Conservation (phyloP, 2,888 invertebrate species). For the Himalopsyche kuldschensis region DNA sequence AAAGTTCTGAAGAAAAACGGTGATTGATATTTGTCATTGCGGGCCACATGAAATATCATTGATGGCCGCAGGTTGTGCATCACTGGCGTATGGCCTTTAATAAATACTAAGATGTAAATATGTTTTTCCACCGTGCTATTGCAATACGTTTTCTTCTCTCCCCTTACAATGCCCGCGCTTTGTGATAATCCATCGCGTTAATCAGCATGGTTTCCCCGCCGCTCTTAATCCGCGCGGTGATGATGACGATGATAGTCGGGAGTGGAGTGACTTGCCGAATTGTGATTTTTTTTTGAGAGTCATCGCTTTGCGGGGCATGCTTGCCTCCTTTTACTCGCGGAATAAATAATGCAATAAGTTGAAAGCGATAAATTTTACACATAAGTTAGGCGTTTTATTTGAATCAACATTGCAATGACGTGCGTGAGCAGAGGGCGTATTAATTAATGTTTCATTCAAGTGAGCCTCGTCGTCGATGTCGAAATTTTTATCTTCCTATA, state of each 20-base stretch:
- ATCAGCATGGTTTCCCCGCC: background rate
- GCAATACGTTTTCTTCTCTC: too few relatives aligned
- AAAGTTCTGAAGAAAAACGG: too few relatives aligned
- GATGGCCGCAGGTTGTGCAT: too few relatives aligned
- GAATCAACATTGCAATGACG: background rate
- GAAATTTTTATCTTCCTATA: too few relatives aligned
- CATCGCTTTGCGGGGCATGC: background rate
- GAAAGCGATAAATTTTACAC: background rate
- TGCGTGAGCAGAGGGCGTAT: background rate
- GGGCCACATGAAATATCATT: too few relatives aligned
- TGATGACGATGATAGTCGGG: background rate
- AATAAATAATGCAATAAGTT: background rate
- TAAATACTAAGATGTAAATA: too few relatives aligned
- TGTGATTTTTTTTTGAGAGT: background rate
- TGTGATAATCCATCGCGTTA: background rate
- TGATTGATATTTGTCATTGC: too few relatives aligned
- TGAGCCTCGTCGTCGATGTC: too few relatives aligned
- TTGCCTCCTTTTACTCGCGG: background rate
- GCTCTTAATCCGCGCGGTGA: background rate
- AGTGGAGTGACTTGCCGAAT: background rate
- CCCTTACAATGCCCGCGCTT: background rate
- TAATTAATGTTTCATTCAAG: too few relatives aligned
- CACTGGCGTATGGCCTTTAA: too few relatives aligned
- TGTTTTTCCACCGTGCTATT: too few relatives aligned
- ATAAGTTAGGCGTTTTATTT: background rate